Base-by-base conservation (phyloP, 2,113 vertebrate genomes). In the Chaenogobius annularis region DNA sequence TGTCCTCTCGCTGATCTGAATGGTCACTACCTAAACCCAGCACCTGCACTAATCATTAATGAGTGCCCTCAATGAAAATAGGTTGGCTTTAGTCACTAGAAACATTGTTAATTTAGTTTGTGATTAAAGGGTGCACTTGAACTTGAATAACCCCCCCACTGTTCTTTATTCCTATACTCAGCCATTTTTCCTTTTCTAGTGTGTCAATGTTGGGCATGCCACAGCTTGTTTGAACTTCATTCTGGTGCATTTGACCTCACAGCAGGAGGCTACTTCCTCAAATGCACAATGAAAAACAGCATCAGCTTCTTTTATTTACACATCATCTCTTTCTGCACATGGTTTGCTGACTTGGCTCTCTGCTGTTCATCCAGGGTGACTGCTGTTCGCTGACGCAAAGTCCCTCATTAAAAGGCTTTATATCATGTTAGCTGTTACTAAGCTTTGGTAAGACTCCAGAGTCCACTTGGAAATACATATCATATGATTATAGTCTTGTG, bases 231-330 rank as follows among this genome's bases (percentile, higher is more conserved):
- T 71, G 17, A 3, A 8, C 37, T 71, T 31, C 74, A 47, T 50
- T 9, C 22, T 26, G 22, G 43, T 65, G 61, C 12, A 56, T 68
- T 61, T 72, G 66, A 68, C 35, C 50, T 55, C 14, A 67, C 64
- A 19, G 63, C 66, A 65, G 26, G 22, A 58, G 22, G 55, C 22
- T 5, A 11, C 31, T 50, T 66, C 47, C 55, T 58, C 46, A 20
- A 72, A 52, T 66, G 82, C 75, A 76, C 77, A 83, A 52, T 61
- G 65, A 71, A 76, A 84, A 86, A 80, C 83, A 81, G 74, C 76
- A 71, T 82, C 86, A 83, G 77, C 83, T 83, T 72, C 48, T 85
- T 82, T 69, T 70, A 73, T 73, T 69, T 73, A 75, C 74, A 59
- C 69, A 31, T 76, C 70, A 74, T 81, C 66, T 82, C 31, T 75